Evolutionary conservation across 2,888 invertebrate genomes (phyloP).

Genomic region (Acleris laterana): DNA sequence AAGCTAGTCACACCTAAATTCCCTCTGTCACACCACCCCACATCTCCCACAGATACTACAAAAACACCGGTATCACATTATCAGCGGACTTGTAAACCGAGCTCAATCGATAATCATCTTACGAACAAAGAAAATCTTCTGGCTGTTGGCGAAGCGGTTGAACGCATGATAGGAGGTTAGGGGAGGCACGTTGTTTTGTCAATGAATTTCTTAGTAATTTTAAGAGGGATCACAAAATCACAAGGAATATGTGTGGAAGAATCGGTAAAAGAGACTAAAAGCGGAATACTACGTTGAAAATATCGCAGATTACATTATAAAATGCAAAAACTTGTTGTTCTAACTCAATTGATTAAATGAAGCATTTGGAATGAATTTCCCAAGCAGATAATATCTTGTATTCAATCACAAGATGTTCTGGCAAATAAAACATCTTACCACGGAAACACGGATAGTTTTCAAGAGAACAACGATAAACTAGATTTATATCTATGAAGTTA

Average conservation of each 20-base stretch:
- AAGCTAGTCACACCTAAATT: conserved; percentile 44
- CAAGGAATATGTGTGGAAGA: background rate
- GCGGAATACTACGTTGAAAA: too few relatives aligned
- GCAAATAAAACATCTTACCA: too few relatives aligned
- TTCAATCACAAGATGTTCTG: too few relatives aligned
- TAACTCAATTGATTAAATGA: too few relatives aligned
- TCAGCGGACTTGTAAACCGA: conserved; percentile 80
- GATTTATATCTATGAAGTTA: too few relatives aligned
- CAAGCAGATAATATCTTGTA: too few relatives aligned
- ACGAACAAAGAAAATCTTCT: conserved; percentile 51
- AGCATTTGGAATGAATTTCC: too few relatives aligned
- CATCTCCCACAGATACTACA: conserved; percentile 54
- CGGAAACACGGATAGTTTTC: too few relatives aligned
- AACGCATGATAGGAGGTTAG: conserved; percentile 19
- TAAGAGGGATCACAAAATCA: conserved; percentile 18
- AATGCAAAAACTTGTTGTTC: too few relatives aligned
- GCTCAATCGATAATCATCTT: conserved; percentile 81
- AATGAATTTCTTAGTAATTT: conserved; percentile 33
- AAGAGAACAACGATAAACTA: too few relatives aligned
- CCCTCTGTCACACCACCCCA: conserved; percentile 30
- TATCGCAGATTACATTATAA: too few relatives aligned
- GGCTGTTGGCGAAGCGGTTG: conserved; percentile 5
- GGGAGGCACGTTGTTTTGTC: conserved; percentile 28
- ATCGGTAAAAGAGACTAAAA: too few relatives aligned
- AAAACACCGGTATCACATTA: conserved; percentile 71